Evolutionary conservation across 2,797 vertebrate genomes (phyloP), one percentile per base, ranked within the genome.

Genomic region (Todus mexicanus): DNA sequence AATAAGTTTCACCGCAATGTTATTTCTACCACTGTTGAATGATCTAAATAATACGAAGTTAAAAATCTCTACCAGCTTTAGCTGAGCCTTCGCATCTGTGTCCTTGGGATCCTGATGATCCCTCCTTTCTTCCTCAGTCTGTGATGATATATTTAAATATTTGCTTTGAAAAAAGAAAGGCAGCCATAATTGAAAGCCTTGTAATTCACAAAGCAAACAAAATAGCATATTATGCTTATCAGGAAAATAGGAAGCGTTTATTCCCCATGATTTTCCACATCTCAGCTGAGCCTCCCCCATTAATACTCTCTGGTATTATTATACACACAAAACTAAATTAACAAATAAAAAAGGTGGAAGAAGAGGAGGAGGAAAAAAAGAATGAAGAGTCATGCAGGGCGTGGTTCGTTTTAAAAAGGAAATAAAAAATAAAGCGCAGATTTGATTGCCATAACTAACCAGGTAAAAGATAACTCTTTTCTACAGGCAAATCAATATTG

Each of bases 231-330:
- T 83, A 69, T 7, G 75, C 93, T 92, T 83, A 92, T 96, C 94
- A 96, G 95, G 93, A 95, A 97, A 93, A 97, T 48, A 93, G 85
- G 63, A 95, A 93, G 66, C 59, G 54, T 61, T 96, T 54, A 37
- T 70, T 91, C 87, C 87, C 90, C 75, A 57, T 63, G 65, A 81
- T 89, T 84, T 92, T 78, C 79, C 78, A 35, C 27, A 27, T 85
- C 75, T 81, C 86, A 87, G 73, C 57, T 83, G 53, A 95, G 89
- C 91, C 91, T 70, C 53, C 22, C 53, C 74, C 56, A 48, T 43
- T 72, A 78, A 89, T 35, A 25, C 15, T 93, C 95, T 56, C 84
- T 64, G 51, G 66, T 79, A 71, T 86, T 83, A 81, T 60, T 75
- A 95, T 71, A 94, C 57, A 61, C 79, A 94, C 69, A 81, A 56